These are phyloP conservation scores for Rotaria socialis DNA, from an alignment of 2,888 invertebrate genomes.

Conservation along the genomic window DNA sequence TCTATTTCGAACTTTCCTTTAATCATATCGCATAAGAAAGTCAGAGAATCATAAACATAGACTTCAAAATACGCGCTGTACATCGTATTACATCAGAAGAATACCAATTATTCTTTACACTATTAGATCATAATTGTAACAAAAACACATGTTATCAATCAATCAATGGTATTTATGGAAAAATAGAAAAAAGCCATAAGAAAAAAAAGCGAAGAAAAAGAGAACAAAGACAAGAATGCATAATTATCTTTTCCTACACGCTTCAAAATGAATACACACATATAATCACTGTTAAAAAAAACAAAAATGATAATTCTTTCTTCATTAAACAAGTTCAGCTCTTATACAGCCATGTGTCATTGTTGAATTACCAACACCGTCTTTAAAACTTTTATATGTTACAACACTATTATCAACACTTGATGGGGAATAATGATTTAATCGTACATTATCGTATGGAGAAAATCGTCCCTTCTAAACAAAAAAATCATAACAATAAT, in stretches of 20 bases:
- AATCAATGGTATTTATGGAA: not conserved
- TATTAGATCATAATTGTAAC: too few relatives aligned
- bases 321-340: constrained; percentile 17
- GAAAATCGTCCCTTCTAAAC: constrained; percentile 35
- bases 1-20: too few relatives aligned
- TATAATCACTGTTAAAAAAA: constrained; percentile 4
- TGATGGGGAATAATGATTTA: not conserved
- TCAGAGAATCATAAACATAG: too few relatives aligned
- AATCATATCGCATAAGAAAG: too few relatives aligned
- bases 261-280: not conserved
- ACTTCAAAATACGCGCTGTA: too few relatives aligned
- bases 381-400: constrained; percentile 33
- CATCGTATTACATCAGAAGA: too few relatives aligned
- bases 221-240: not conserved
- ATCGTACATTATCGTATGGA: constrained; percentile 20
- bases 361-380: not conserved
- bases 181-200: constrained; percentile 15
- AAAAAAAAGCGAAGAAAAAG: not conserved
- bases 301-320: not conserved
- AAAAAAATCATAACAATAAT: not conserved
- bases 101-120: too few relatives aligned
- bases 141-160: not conserved
- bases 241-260: not conserved
- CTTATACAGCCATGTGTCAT: constrained; percentile 3
- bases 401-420: not conserved